Percentiles rank a stretch among this genome's conserved stretches.
phyloP scores from a whole-genome alignment of 2,113 vertebrate species.

The Ellobius talpinus region DNA sequence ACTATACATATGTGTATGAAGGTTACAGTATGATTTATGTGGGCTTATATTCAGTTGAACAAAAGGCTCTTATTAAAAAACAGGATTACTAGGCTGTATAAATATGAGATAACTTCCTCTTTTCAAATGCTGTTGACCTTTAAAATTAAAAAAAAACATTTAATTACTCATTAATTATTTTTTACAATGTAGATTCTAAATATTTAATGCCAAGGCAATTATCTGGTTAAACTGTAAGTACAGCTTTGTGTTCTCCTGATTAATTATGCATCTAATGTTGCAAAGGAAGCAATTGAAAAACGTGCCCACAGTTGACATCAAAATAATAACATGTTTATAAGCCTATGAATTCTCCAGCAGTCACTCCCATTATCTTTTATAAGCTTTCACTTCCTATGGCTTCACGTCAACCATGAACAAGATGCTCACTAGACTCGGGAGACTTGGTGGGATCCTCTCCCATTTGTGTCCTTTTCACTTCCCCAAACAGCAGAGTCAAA shows the following conservation, averaged over 20 bases:
- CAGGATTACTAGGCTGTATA: slow-evolving; percentile 29
- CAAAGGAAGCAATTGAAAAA: slow-evolving; percentile 74
- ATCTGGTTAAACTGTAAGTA: slow-evolving; percentile 74
- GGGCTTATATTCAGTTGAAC: slow-evolving; percentile 13
- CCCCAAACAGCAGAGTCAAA: not conserved
- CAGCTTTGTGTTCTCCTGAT: slow-evolving; percentile 73
- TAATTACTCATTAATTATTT: slow-evolving; percentile 79
- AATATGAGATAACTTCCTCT: slow-evolving; percentile 48
- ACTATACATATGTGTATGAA: not conserved
- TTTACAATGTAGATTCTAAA: slow-evolving; percentile 70
- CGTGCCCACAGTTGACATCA: slow-evolving; percentile 62
- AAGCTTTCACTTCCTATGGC: slow-evolving; percentile 56
- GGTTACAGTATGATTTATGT: not conserved
- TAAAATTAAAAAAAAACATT: slow-evolving; percentile 77
- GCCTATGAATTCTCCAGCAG: slow-evolving; percentile 25
- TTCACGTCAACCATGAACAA: not conserved
- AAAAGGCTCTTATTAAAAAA: slow-evolving; percentile 33
- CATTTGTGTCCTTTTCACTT: not conserved
- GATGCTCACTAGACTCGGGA: not conserved
- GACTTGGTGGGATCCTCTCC: slow-evolving; percentile 15
- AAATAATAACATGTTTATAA: slow-evolving; percentile 74
- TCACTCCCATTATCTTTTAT: slow-evolving; percentile 54
- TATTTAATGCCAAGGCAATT: slow-evolving; percentile 79
- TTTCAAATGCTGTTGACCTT: slow-evolving; percentile 71
- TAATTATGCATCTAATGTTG: slow-evolving; percentile 76